Percentiles rank a stretch among this genome's conserved stretches.
These are phyloP conservation scores for Sebastolobus altivelis DNA, from an alignment of 2,797 vertebrate species.

Conservation along the genomic window DNA sequence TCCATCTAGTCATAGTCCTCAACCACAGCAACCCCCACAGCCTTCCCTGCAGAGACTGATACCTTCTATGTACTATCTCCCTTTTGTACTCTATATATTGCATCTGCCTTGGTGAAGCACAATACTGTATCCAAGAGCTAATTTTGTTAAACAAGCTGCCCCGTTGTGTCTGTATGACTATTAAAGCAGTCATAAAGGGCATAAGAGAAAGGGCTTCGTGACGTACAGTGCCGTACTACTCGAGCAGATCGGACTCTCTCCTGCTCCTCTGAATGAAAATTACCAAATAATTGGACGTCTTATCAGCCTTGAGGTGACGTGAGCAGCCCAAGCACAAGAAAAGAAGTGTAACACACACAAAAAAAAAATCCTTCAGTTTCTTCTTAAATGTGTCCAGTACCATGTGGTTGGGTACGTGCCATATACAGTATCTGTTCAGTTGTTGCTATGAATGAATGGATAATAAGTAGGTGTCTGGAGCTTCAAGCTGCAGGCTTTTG, in stretches of 20 bases:
- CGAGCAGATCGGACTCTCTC: constrained; percentile 67
- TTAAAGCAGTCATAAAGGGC: constrained; percentile 59
- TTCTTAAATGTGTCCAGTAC: constrained; percentile 67
- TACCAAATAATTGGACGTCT: constrained; percentile 82
- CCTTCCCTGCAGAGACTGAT: constrained; percentile 69
- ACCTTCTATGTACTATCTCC: constrained; percentile 57
- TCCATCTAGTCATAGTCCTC: constrained; percentile 61
- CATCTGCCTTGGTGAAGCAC: constrained; percentile 80
- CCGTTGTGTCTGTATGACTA: constrained; percentile 56
- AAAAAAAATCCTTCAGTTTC: constrained; percentile 57
- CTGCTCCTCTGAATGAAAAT: constrained; percentile 76
- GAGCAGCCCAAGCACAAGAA: constrained; percentile 68
- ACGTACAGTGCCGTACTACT: constrained; percentile 58
- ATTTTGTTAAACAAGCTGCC: constrained; percentile 60
- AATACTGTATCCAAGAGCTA: constrained; percentile 74
- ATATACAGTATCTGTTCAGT: constrained; percentile 41
- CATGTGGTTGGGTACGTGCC: constrained; percentile 64
- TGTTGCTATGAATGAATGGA: constrained; percentile 46
- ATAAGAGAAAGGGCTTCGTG: constrained; percentile 78
- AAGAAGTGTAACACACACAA: constrained; percentile 46
- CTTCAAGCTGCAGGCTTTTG: constrained; percentile 32
- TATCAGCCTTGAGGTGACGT: constrained; percentile 75
- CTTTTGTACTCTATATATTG: constrained; percentile 69
- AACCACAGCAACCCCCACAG: constrained; percentile 52
- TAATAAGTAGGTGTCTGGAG: constrained; percentile 21